These are phyloP conservation scores for Orius laevigatus DNA, from an alignment of 1,140 invertebrate species.

Conservation along the genomic window DNA sequence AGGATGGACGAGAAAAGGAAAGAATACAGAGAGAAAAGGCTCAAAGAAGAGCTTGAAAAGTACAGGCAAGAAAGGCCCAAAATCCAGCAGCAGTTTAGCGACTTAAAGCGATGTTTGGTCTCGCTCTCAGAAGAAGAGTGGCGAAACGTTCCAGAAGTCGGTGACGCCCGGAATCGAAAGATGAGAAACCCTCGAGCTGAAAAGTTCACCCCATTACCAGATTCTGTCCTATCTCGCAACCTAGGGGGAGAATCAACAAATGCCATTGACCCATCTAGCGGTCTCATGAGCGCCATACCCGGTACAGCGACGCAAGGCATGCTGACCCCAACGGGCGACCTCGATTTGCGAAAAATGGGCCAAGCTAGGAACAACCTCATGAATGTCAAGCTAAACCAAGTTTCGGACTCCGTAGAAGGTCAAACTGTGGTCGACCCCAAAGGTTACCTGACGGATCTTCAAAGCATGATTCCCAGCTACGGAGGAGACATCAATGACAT, in stretches of 20 bases:
- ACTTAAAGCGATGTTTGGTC: slow-evolving; percentile 84
- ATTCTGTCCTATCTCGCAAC: slow-evolving; percentile 85
- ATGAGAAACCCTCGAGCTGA: slow-evolving; percentile 88
- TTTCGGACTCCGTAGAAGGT: slow-evolving; percentile 95
- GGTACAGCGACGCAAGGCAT: slow-evolving; percentile 42
- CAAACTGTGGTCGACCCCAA: slow-evolving; percentile 99
- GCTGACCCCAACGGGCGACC: slow-evolving; percentile 68
- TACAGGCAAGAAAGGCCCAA: slow-evolving; percentile 98
- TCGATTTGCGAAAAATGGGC: slow-evolving; percentile 97
- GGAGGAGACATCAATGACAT: slow-evolving; percentile 96
- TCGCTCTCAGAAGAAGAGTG: slow-evolving; percentile 85
- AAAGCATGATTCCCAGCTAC: slow-evolving; percentile 97
- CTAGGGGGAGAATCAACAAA: slow-evolving; percentile 66
- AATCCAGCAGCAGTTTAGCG: slow-evolving; percentile 99
- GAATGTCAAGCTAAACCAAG: slow-evolving; percentile 96
- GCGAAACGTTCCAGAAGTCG: slow-evolving; percentile 94
- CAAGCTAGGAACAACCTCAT: slow-evolving; percentile 98
- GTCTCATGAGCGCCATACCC: slow-evolving; percentile 69
- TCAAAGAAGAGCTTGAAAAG: slow-evolving; percentile 81
- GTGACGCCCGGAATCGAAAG: slow-evolving; percentile 96
- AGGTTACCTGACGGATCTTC: slow-evolving; percentile 92
- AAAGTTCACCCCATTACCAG: slow-evolving; percentile 92
- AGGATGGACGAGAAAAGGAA: slow-evolving; percentile 98
- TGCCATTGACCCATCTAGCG: slow-evolving; percentile 71
- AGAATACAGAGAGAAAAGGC: slow-evolving; percentile 49